Conservation (phyloP, 2,888 invertebrate genomes). For the Tetragonula carbonaria region DNA sequence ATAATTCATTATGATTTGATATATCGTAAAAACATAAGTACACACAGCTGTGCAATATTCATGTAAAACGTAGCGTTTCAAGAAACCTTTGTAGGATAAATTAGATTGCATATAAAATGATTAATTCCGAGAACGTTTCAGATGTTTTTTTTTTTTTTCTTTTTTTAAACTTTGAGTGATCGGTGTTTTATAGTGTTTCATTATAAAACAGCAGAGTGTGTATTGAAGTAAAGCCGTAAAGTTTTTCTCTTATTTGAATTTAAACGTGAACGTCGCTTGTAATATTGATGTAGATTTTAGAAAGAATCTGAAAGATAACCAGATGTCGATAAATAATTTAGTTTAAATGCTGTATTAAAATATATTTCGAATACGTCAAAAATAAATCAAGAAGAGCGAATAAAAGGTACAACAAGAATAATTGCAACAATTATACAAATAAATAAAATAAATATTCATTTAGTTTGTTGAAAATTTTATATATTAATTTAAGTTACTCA, state of each 20-base stretch:
- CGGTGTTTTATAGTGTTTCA: background rate
- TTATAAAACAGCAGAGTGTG: background rate
- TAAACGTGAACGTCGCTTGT: background rate
- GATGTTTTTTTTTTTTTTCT: background rate
- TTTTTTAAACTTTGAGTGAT: background rate
- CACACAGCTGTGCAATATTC: background rate
- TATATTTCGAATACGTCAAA: too few species aligned
- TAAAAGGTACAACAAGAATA: background rate
- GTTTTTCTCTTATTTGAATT: background rate
- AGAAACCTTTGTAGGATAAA: background rate
- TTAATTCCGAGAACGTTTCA: background rate
- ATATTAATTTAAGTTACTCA: too few species aligned
- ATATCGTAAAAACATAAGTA: background rate
- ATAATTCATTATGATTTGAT: too few species aligned
- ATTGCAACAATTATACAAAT: background rate
- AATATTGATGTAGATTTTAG: background rate
- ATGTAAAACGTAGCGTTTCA: background rate
- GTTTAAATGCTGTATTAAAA: background rate
- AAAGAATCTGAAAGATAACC: background rate
- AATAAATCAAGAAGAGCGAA: background rate
- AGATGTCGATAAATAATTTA: background rate
- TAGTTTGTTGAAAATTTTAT: too few species aligned
- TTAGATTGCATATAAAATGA: background rate
- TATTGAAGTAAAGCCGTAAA: background rate
- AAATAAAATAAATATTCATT: background rate